Conservation (phyloP, 2,797 vertebrate species). For the Zalophus californianus region DNA sequence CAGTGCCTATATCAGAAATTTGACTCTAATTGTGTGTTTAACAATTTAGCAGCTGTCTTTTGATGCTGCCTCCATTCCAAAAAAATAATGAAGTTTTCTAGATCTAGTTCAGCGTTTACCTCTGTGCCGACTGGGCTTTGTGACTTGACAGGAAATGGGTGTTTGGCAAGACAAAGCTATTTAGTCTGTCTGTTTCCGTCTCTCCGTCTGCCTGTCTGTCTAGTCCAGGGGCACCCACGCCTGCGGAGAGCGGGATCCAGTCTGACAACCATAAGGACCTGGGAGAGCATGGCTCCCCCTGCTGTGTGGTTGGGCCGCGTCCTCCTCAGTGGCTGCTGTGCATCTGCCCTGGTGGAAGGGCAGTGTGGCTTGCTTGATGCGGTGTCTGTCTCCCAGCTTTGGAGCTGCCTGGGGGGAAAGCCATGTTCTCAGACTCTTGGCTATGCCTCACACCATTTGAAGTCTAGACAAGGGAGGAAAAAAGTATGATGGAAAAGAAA, state of each 20-base stretch:
- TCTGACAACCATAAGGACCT: background rate
- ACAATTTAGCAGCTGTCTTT: conserved; percentile 50
- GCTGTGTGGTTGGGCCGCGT: accelerated
- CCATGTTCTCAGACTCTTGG: background rate
- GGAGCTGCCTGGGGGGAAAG: background rate
- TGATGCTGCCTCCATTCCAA: background rate
- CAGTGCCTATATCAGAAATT: background rate
- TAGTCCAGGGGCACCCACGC: background rate
- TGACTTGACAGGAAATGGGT: conserved; percentile 56
- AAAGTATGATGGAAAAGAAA: background rate
- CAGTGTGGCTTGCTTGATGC: background rate
- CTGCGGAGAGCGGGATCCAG: background rate
- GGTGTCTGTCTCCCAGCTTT: background rate
- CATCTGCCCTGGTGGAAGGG: background rate
- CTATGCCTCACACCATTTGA: background rate
- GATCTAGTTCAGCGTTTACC: background rate
- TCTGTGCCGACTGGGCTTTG: background rate
- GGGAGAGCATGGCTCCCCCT: background rate
- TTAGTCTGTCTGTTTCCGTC: conserved; percentile 53
- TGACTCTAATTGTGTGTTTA: conserved; percentile 50
- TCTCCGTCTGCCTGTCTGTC: background rate
- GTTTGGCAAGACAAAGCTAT: conserved; percentile 61
- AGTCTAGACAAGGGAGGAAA: background rate
- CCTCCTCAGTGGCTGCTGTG: background rate
- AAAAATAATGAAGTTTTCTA: conserved; percentile 10